Conservation (phyloP, 2,113 vertebrate genomes). For the Daubentonia madagascariensis region DNA sequence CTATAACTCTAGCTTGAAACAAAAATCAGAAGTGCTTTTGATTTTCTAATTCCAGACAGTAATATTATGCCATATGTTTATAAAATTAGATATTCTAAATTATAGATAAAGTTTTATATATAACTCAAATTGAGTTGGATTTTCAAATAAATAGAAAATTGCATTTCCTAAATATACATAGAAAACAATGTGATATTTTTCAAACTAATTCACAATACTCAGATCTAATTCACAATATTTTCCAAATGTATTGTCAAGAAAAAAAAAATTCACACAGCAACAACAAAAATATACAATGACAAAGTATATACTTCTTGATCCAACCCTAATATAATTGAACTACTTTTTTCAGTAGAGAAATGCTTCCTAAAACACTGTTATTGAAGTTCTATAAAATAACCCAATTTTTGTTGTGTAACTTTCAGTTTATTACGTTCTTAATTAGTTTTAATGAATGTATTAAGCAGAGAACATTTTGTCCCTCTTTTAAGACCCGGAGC, state of each 20-base stretch:
- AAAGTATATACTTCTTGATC: not conserved
- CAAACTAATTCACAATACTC: not conserved
- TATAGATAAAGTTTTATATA: not conserved
- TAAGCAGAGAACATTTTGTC: not conserved
- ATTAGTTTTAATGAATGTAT: not conserved
- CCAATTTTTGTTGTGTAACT: not conserved
- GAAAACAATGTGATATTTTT: not conserved
- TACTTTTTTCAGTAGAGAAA: not conserved
- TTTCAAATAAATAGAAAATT: slow-evolving; percentile 28
- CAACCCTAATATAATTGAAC: not conserved
- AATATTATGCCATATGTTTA: slow-evolving; percentile 40
- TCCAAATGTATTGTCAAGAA: not conserved
- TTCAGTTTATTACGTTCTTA: not conserved
- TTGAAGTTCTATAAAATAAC: not conserved
- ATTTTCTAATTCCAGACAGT: slow-evolving; percentile 16
- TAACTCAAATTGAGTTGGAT: not conserved
- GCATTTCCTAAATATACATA: not conserved
- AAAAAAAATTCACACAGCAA: not conserved
- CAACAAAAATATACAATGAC: not conserved
- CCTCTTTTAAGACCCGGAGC: not conserved
- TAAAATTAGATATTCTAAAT: slow-evolving; percentile 51
- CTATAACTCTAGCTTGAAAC: not conserved
- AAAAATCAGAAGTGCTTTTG: slow-evolving; percentile 47
- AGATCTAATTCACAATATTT: not conserved
- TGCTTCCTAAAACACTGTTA: not conserved